phyloP scores from a whole-genome alignment of 2,797 vertebrate genomes.

The Labeo calbasu region DNA sequence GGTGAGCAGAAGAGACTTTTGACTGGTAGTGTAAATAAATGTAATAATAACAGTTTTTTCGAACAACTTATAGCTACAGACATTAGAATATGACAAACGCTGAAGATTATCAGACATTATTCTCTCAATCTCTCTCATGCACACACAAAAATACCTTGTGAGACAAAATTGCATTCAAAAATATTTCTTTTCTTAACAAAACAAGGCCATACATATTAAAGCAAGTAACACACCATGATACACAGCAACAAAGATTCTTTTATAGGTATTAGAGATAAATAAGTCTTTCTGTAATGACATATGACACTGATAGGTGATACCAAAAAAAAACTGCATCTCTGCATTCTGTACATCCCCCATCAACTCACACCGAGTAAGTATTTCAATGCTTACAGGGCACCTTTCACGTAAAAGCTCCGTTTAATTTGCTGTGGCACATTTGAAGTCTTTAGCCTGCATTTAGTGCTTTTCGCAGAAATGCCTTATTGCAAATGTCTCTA shows the following conservation, averaged over 20 bases:
- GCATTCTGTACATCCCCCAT: slow-evolving; percentile 6
- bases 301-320: background rate
- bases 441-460: slow-evolving; percentile 73
- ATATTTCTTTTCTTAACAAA: background rate
- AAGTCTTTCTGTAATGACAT: background rate
- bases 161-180: background rate
- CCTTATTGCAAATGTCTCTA: slow-evolving; percentile 74
- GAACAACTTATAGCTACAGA: background rate
- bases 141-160: background rate
- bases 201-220: background rate
- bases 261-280: background rate
- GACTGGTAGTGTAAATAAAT: background rate
- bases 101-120: background rate
- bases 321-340: background rate
- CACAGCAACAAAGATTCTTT: background rate
- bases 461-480: slow-evolving; percentile 69
- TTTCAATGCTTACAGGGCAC: slow-evolving; percentile 72
- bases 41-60: background rate
- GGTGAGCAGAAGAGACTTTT: too few relatives aligned
- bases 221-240: background rate
- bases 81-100: background rate
- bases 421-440: slow-evolving; percentile 74
- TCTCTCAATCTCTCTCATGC: too few relatives aligned
- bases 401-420: slow-evolving; percentile 72
- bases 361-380: slow-evolving; percentile 70